Evolutionary conservation across 2,888 invertebrate genomes (phyloP).

Genomic region (Tanypteryx hageni): DNA sequence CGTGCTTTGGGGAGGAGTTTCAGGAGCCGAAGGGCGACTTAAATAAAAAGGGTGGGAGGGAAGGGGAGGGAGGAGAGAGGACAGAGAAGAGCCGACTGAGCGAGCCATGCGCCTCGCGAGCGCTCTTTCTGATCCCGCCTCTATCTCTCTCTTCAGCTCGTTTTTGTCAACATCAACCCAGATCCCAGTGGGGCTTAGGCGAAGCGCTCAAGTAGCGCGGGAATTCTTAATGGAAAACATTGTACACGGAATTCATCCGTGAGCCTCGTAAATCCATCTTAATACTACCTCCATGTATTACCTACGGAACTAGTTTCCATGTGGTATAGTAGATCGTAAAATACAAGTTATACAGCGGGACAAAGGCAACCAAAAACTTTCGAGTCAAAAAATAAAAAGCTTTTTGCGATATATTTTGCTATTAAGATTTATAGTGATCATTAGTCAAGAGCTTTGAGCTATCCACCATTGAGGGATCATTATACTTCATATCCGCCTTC

Average conservation of each 20-base stretch:
- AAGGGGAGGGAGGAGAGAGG: too few species aligned
- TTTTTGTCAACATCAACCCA: neutral
- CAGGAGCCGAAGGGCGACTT: too few species aligned
- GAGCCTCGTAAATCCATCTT: conserved; percentile 48
- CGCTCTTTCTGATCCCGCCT: neutral
- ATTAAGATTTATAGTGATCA: too few species aligned
- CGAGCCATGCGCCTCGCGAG: neutral
- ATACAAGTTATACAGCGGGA: conserved; percentile 32
- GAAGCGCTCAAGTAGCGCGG: conserved; percentile 25
- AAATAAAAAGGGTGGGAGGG: too few species aligned
- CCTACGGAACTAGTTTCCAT: conserved; percentile 35
- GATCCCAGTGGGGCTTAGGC: conserved; percentile 24
- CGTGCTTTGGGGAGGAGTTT: neutral
- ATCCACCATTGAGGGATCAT: too few species aligned
- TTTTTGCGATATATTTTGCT: too few species aligned
- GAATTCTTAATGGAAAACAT: conserved; percentile 51
- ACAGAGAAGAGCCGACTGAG: neutral
- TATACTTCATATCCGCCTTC: too few species aligned
- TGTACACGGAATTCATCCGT: conserved; percentile 31
- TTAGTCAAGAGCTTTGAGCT: too few species aligned
- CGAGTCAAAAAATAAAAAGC: too few species aligned
- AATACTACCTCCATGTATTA: conserved; percentile 21
- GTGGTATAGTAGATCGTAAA: conserved; percentile 36
- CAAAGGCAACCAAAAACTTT: conserved; percentile 16
- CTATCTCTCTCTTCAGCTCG: neutral